Evolutionary conservation across 2,888 invertebrate species (phyloP).

Genomic region (Idaea biselata): DNA sequence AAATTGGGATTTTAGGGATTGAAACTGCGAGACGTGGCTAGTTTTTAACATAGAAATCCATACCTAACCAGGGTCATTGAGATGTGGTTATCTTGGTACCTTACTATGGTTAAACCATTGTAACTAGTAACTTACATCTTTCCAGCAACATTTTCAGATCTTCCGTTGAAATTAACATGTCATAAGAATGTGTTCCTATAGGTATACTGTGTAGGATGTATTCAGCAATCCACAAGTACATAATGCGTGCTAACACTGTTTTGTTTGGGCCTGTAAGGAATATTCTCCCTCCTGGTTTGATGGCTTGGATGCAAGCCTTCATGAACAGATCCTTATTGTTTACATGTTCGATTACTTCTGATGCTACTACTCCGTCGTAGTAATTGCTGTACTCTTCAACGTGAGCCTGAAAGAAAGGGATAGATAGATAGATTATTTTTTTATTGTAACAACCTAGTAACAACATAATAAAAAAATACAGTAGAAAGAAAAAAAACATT

Average conservation of each 20-base stretch:
- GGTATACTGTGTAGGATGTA: conserved; percentile 86
- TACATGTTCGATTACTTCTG: conserved; percentile 95
- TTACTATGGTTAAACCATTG: neutral
- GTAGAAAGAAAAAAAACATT: no score
- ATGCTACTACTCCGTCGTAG: conserved; percentile 92
- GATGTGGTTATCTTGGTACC: no score
- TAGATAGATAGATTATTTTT: no score
- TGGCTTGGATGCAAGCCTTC: conserved; percentile 80
- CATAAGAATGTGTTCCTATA: conserved; percentile 93
- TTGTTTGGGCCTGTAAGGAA: conserved; percentile 85
- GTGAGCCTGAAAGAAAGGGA: conserved; percentile 74
- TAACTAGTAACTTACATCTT: conserved; percentile 82
- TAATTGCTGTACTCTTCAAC: conserved; percentile 55
- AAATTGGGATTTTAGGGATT: no score
- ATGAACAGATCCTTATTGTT: conserved; percentile 86
- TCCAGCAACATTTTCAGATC: conserved; percentile 86
- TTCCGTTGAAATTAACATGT: conserved; percentile 90
- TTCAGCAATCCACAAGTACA: conserved; percentile 87
- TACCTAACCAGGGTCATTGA: neutral
- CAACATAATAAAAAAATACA: no score
- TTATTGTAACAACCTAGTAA: no score
- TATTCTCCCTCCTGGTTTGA: conserved; percentile 85
- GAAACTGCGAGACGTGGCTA: no score
- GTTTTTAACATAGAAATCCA: no score
- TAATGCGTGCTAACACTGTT: conserved; percentile 82